phyloP scores from a whole-genome alignment of 2,797 vertebrate genomes.

The Sylvia borin region DNA sequence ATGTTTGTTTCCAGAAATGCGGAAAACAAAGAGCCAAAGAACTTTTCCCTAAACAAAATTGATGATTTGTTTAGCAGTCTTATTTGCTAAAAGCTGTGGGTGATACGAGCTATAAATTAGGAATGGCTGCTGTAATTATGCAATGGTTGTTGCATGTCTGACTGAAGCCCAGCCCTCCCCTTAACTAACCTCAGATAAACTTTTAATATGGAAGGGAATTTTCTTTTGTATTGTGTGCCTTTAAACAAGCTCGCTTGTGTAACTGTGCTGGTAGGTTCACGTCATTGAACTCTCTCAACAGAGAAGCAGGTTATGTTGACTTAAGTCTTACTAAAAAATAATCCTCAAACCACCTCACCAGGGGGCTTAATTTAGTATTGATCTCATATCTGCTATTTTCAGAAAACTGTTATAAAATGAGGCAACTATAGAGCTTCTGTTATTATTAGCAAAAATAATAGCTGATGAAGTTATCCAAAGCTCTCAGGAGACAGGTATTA shows the following conservation, averaged over 20 bases:
- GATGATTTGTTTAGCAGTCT: background rate
- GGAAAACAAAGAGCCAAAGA: background rate
- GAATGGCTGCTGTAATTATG: background rate
- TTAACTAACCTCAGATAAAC: background rate
- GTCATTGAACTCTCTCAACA: background rate
- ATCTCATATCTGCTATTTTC: background rate
- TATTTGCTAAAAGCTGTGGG: background rate
- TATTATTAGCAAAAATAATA: conserved; percentile 24
- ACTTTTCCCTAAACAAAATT: background rate
- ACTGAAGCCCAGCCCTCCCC: background rate
- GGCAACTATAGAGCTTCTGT: background rate
- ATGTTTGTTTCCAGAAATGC: background rate
- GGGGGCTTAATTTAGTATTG: background rate
- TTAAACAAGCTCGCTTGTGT: background rate
- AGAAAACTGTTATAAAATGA: background rate
- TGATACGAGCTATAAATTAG: background rate
- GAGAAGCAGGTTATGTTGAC: background rate
- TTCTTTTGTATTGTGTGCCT: background rate
- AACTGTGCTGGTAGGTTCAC: background rate
- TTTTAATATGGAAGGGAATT: background rate
- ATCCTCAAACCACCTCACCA: background rate
- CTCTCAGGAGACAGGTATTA: conserved; percentile 29
- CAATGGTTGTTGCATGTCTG: background rate
- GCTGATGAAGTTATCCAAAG: background rate
- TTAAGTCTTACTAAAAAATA: background rate